phyloP scores from a whole-genome alignment of 2,888 invertebrate genomes.

The Macaria liturata region DNA sequence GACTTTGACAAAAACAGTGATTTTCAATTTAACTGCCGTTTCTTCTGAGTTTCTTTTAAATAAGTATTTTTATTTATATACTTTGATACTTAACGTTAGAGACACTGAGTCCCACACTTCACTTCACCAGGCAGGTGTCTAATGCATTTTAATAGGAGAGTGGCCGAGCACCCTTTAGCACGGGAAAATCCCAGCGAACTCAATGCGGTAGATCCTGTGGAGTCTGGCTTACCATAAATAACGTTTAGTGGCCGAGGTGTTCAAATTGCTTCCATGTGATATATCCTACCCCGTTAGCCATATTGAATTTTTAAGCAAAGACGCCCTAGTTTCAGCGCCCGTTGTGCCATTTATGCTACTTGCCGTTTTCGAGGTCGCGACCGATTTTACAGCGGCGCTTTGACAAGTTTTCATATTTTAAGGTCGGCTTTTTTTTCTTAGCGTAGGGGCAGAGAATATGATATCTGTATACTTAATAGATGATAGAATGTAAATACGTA shows the following conservation, averaged over 20 bases:
- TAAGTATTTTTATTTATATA: too few species aligned
- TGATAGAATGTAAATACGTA: too few species aligned
- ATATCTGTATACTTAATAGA: too few species aligned
- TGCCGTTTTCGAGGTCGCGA: neutral
- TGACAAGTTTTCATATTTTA: too few species aligned
- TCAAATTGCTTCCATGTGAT: conserved; percentile 80
- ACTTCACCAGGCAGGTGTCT: conserved; percentile 1
- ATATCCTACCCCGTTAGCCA: conserved; percentile 70
- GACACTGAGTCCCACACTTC: too few species aligned
- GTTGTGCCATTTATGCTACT: conserved; percentile 13
- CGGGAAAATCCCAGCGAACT: conserved; percentile 69
- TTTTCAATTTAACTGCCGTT: too few species aligned
- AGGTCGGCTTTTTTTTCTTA: too few species aligned
- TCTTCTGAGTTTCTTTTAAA: too few species aligned
- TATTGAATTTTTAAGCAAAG: conserved; percentile 77
- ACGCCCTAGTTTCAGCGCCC: conserved; percentile 42
- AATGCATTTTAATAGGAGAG: conserved; percentile 37
- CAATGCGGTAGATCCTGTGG: conserved; percentile 72
- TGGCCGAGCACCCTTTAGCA: conserved; percentile 44
- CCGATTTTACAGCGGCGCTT: too few species aligned
- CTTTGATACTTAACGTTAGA: too few species aligned
- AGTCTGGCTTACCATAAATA: conserved; percentile 79
- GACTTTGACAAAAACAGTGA: too few species aligned
- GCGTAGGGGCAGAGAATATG: too few species aligned
- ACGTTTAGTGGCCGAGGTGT: conserved; percentile 78